Evolutionary conservation across 2,888 invertebrate genomes (phyloP).

Genomic region (Eilema caniola): DNA sequence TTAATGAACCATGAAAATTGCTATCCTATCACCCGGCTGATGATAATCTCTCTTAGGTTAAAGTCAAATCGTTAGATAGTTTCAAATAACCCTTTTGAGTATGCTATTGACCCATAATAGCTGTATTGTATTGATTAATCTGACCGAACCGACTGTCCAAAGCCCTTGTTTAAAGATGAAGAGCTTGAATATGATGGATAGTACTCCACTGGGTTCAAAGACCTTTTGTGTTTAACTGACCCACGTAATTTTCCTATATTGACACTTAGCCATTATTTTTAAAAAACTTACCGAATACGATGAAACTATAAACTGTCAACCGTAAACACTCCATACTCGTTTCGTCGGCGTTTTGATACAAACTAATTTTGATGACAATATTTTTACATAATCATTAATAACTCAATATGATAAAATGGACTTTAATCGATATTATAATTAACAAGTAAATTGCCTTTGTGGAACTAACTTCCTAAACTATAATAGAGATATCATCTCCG

Average conservation of each 20-base stretch:
- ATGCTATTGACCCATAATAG: background rate
- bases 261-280: background rate
- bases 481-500: background rate
- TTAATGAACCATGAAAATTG: background rate
- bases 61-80: background rate
- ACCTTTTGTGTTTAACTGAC: background rate
- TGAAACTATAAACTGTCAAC: slow-evolving; percentile 15
- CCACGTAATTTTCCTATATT: background rate
- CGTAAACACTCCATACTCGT: slow-evolving; percentile 28
- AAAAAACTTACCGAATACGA: slow-evolving; percentile 34
- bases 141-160: background rate
- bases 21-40: too few species aligned
- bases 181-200: background rate
- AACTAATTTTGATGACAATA: slow-evolving; percentile 25
- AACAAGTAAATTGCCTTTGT: slow-evolving; percentile 5
- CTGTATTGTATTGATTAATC: background rate
- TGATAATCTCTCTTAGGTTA: too few species aligned
- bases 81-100: background rate
- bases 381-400: background rate
- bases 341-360: slow-evolving; percentile 16
- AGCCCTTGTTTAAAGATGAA: background rate
- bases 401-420: background rate
- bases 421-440: slow-evolving; percentile 17
- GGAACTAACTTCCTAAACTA: background rate
- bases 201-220: background rate